These are phyloP conservation scores for Platanista minor DNA, from an alignment of 2,113 vertebrate genomes.

Conservation along the genomic window DNA sequence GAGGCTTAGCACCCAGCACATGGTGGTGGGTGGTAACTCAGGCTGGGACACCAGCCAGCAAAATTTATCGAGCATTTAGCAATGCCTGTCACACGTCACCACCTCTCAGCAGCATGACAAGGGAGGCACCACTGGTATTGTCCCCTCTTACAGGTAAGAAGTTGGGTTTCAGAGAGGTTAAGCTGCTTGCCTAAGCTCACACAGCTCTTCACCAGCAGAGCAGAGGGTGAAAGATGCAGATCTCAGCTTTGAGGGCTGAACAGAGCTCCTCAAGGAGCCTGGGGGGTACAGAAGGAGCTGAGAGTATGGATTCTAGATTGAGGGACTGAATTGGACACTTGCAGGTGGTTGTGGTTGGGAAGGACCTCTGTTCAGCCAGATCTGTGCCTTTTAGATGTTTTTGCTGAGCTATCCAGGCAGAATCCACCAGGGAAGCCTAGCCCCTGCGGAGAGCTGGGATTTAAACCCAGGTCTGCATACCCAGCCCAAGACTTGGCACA, in stretches of 20 bases:
- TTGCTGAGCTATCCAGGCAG: neutral
- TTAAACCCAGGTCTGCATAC: neutral
- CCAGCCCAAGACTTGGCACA: neutral
- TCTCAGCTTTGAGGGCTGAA: neutral
- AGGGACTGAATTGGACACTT: neutral
- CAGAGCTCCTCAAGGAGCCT: too few species aligned
- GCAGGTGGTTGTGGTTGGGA: neutral
- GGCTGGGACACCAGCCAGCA: too few species aligned
- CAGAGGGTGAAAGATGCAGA: neutral
- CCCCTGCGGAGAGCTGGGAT: neutral
- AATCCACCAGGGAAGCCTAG: neutral
- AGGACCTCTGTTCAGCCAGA: neutral
- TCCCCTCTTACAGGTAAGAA: neutral
- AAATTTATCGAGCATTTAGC: neutral
- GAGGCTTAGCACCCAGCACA: neutral
- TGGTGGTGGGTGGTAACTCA: neutral
- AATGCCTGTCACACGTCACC: fast-evolving
- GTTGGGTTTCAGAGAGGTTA: neutral
- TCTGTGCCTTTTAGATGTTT: neutral
- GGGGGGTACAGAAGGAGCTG: neutral
- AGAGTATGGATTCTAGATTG: neutral
- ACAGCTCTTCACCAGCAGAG: neutral
- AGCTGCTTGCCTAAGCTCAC: neutral
- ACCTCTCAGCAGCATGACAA: fast-evolving
- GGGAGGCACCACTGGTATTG: neutral